A percentile compares a stretch with the other conserved stretches of the same genome.
Evolutionary conservation across 2,888 invertebrate genomes (phyloP).

Genomic region (Pseudeuparius sepicola): DNA sequence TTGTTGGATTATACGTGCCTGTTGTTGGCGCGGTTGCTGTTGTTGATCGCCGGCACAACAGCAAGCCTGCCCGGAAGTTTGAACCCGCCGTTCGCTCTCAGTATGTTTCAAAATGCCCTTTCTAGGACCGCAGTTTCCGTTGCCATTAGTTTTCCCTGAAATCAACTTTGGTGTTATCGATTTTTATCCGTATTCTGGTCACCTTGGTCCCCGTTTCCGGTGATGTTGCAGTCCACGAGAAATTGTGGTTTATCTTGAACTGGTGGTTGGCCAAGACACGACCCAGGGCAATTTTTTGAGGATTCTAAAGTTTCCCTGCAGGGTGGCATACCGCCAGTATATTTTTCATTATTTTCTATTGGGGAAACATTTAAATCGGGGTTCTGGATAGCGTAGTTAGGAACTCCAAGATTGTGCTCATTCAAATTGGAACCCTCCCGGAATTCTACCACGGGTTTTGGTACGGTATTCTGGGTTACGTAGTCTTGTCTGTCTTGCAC

Average conservation of each 20-base stretch:
- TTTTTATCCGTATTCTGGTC: too few species aligned
- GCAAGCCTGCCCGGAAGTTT: neutral
- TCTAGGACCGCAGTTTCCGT: neutral
- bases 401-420: slow-evolving; percentile 27
- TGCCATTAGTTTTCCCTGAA: neutral
- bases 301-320: slow-evolving; percentile 3
- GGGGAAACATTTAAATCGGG: slow-evolving; percentile 28
- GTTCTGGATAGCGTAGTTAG: slow-evolving; percentile 22
- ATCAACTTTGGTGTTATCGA: neutral
- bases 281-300: slow-evolving; percentile 1
- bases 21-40: too few species aligned
- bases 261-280: neutral
- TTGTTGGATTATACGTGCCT: too few species aligned
- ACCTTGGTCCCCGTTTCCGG: too few species aligned
- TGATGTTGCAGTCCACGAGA: too few species aligned
- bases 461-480: slow-evolving; percentile 26
- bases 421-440: slow-evolving; percentile 21
- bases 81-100: slow-evolving; percentile 1
- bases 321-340: slow-evolving; percentile 6
- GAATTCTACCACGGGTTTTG: slow-evolving; percentile 26
- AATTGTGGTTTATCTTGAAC: too few species aligned
- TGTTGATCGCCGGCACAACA: too few species aligned
- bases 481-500: slow-evolving; percentile 13
- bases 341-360: slow-evolving; percentile 6
- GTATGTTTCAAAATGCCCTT: slow-evolving; percentile 13